Evolutionary conservation across 2,888 invertebrate species (phyloP), one percentile per base, ranked within the genome.

Genomic region (Megastigmus dorsalis): DNA sequence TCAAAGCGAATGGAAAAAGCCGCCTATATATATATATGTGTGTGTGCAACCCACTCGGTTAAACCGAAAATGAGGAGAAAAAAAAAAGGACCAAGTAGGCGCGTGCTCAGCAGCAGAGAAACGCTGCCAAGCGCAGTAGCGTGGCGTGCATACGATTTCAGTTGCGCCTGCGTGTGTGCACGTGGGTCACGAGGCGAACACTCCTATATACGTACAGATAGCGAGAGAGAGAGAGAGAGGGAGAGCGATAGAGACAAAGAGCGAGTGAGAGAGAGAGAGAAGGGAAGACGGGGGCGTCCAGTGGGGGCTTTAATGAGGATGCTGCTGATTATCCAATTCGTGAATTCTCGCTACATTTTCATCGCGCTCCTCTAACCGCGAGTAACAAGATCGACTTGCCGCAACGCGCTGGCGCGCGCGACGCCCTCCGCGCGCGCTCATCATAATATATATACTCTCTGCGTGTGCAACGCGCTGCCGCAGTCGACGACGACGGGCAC

Each of bases 241-340:
- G 59, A 67, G 54, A 67, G 55, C 5, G 33, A 66, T 50, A 33
- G 36, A 15, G 59, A n/a, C n/a, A n/a, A n/a, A 73, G 59, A 36
- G 50, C 26, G 74, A 63, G 63, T 38, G 20, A 23, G 71, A 73
- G 26, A 45, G 45, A 60, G 60, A 38, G 79, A 82, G 82, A 84
- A 82, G 84, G 84, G 84, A 84, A 84, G 85, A 84, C 84, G 87
- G 85, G 84, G 87, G 86, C 86, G 86, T 84, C 54, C 80, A 84
- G 84, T 83, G 85, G 84, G 88, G 87, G 84, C 87, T 85, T 87
- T 91, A 91, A 92, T 90, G 89, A 92, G 92, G 92, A 92, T 91
- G 91, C 90, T 89, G 87, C 90, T 89, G 89, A 92, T 92, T 92
- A 92, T 92, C 89, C 92, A 91, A 91, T 92, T 91, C 87, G 87